Evolutionary conservation across 2,888 invertebrate genomes (phyloP).

Genomic region (Agrochola litura): DNA sequence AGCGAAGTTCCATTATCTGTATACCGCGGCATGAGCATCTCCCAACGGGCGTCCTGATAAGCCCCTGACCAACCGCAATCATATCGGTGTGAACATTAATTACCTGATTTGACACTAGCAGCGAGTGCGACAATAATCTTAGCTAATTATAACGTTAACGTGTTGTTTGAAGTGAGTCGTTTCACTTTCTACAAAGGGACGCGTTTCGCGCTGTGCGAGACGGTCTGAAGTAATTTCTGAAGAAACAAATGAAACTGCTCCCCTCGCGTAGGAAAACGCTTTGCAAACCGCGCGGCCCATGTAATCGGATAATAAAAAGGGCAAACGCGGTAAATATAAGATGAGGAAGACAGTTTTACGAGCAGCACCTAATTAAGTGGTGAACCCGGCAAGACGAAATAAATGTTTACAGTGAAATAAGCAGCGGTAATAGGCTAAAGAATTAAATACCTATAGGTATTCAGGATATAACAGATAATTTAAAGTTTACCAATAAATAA

Average conservation of each 20-base stretch:
- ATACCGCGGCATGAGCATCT: conserved; percentile 74
- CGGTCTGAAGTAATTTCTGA: conserved; percentile 88
- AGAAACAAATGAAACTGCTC: conserved; percentile 90
- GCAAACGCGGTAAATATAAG: conserved; percentile 91
- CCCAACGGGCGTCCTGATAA: conserved; percentile 85
- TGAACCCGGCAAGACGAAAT: conserved; percentile 88
- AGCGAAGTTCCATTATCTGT: conserved; percentile 75
- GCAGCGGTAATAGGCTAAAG: conserved; percentile 63
- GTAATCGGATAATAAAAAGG: conserved; percentile 91
- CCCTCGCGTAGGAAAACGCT: conserved; percentile 87
- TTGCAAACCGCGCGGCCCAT: conserved; percentile 89
- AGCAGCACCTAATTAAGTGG: conserved; percentile 90
- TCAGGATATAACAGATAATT: conserved; percentile 5
- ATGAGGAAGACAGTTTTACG: conserved; percentile 91
- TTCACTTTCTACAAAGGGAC: conserved; percentile 67
- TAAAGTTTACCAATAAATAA: neutral
- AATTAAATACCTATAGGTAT: conserved; percentile 42
- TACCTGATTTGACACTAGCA: conserved; percentile 80
- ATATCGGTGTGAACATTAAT: conserved; percentile 88
- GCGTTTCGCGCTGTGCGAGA: conserved; percentile 74
- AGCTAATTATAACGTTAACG: conserved; percentile 83
- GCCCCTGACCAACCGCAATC: conserved; percentile 84
- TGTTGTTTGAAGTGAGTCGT: conserved; percentile 73
- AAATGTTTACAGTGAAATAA: conserved; percentile 85
- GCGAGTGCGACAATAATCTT: conserved; percentile 82